Conservation (phyloP, 2,888 invertebrate genomes). For the Tipula lateralis region DNA sequence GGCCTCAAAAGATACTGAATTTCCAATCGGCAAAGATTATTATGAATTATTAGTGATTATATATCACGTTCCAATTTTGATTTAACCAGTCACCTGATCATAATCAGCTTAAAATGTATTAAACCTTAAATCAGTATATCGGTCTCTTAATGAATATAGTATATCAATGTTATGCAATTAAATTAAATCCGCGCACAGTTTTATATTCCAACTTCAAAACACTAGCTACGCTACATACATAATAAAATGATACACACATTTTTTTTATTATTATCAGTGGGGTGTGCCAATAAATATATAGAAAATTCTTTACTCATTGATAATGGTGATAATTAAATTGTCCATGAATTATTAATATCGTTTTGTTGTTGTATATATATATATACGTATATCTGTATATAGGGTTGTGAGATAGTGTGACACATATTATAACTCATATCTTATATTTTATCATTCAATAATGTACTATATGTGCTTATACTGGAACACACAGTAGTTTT, state of each 20-base stretch:
- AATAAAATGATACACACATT: neutral
- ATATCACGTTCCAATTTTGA: too few species aligned
- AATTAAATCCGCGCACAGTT: neutral
- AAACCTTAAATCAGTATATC: neutral
- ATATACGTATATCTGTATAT: neutral
- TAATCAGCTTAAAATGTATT: too few species aligned
- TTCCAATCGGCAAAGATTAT: too few species aligned
- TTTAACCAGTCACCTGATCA: too few species aligned
- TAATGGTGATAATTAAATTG: conserved; percentile 11
- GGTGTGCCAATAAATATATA: conserved; percentile 19
- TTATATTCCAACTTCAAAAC: neutral
- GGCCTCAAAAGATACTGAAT: too few species aligned
- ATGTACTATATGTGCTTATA: neutral
- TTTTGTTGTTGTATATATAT: neutral
- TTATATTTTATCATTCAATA: conserved; percentile 19
- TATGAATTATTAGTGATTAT: too few species aligned
- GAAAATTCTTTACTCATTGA: conserved; percentile 19
- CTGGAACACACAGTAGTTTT: neutral
- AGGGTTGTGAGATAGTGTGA: neutral
- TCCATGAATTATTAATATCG: conserved; percentile 6
- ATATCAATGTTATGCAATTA: neutral
- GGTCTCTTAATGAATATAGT: neutral
- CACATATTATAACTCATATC: neutral
- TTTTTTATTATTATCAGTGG: neutral
- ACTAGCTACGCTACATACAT: neutral